Evolutionary conservation across 2,888 invertebrate genomes (phyloP).

Genomic region (Perizoma affinitatum): DNA sequence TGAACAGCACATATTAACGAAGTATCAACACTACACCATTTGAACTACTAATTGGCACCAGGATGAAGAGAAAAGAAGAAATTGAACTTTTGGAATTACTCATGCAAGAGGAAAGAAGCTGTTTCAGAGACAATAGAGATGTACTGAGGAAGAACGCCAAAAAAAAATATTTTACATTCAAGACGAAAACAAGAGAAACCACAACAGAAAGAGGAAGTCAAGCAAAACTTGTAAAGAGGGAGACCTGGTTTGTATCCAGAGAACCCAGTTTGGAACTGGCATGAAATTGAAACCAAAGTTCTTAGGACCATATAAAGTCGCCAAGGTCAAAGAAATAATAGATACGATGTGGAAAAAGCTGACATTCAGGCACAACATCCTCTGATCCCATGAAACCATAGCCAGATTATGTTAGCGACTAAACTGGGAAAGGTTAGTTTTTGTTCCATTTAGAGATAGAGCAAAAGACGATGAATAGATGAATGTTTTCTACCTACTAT

Average conservation of each 20-base stretch:
- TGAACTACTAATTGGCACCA: conserved; percentile 31
- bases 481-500: too few relatives aligned
- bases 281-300: too few relatives aligned
- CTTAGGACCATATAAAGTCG: conserved; percentile 26
- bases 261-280: too few relatives aligned
- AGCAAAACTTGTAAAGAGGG: too few relatives aligned
- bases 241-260: too few relatives aligned
- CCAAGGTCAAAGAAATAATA: conserved; percentile 19
- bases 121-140: conserved; percentile 18
- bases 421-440: background rate
- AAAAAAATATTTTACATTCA: too few relatives aligned
- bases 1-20: conserved; percentile 39
- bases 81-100: conserved; percentile 4
- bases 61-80: conserved; percentile 24
- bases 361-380: conserved; percentile 1
- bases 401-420: conserved; percentile 7
- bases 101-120: conserved; percentile 18
- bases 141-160: conserved; percentile 19
- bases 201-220: too few relatives aligned
- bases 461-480: too few relatives aligned
- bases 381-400: background rate
- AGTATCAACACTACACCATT: conserved; percentile 33
- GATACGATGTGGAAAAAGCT: conserved; percentile 26
- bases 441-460: too few relatives aligned
- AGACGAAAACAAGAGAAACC: too few relatives aligned